These are phyloP conservation scores for Resseliella maxima DNA, from an alignment of 2,888 invertebrate genomes.

Conservation along the genomic window DNA sequence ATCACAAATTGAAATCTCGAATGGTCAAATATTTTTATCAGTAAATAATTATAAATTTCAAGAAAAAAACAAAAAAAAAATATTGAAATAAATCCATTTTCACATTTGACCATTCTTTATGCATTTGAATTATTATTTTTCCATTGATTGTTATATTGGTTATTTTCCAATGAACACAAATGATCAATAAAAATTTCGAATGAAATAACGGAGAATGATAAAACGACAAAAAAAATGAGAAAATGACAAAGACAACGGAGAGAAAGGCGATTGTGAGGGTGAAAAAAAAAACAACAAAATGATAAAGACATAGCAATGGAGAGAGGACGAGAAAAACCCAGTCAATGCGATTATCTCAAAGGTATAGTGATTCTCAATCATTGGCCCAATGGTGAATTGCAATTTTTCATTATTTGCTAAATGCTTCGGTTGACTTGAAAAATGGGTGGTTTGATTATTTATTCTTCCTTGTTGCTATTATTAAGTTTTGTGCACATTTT, in stretches of 20 bases:
- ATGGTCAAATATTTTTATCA: too few species aligned
- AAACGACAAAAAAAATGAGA: too few species aligned
- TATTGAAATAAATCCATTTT: too few species aligned
- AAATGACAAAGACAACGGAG: neutral
- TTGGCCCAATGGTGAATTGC: conserved; percentile 38
- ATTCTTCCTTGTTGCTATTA: conserved; percentile 26
- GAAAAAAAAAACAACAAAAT: neutral
- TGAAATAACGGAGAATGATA: too few species aligned
- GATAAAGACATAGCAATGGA: neutral
- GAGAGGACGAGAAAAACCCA: neutral
- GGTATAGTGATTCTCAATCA: conserved; percentile 17
- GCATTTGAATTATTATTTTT: too few species aligned
- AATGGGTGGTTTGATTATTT: conserved; percentile 41
- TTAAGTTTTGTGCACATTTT: neutral
- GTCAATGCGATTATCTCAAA: neutral
- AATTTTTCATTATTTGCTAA: conserved; percentile 48
- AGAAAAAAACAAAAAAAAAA: too few species aligned
- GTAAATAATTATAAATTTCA: too few species aligned
- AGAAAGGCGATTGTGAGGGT: neutral
- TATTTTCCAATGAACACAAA: too few species aligned
- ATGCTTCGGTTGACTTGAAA: conserved; percentile 51
- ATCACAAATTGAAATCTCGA: too few species aligned
- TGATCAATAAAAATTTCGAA: too few species aligned
- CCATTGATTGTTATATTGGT: too few species aligned
- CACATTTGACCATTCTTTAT: too few species aligned